phyloP scores from a whole-genome alignment of 2,113 vertebrate genomes.

The Spilogale gracilis region DNA sequence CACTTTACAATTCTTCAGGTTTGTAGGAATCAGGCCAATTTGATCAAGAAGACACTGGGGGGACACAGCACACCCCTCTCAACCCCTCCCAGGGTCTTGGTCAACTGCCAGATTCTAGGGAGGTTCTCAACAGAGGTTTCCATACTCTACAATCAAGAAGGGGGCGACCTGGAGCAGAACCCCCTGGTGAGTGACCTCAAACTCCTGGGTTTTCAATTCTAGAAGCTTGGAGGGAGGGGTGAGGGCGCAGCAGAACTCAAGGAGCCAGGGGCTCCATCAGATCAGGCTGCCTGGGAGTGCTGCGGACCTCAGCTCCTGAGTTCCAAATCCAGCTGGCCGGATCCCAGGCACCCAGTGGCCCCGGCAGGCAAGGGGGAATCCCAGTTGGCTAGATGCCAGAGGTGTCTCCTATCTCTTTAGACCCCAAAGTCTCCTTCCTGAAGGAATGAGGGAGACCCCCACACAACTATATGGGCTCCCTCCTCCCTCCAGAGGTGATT shows the following conservation, averaged over 20 bases:
- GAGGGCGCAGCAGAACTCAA: neutral
- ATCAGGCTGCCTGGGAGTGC: neutral
- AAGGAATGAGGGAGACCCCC: conserved; percentile 44
- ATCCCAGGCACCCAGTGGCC: conserved; percentile 70
- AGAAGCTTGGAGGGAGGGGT: neutral
- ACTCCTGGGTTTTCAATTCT: conserved; percentile 26
- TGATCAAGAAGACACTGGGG: neutral
- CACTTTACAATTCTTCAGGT: neutral
- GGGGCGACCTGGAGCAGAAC: neutral
- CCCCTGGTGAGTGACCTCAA: neutral
- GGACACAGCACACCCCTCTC: neutral
- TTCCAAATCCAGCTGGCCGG: conserved; percentile 69
- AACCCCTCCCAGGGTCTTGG: neutral
- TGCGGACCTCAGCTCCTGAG: neutral
- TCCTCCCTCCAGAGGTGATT: conserved; percentile 77
- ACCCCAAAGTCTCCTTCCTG: conserved; percentile 41
- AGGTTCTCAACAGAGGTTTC: neutral
- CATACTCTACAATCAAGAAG: neutral
- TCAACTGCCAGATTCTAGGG: conserved; percentile 29
- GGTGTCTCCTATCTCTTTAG: conserved; percentile 36
- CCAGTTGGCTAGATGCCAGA: conserved; percentile 73
- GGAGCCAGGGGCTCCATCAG: neutral
- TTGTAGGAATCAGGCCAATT: neutral
- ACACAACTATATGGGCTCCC: conserved; percentile 40
- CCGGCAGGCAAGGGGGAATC: conserved; percentile 79